Conservation (phyloP, 2,113 vertebrate genomes). For the Rutilus rutilus region DNA sequence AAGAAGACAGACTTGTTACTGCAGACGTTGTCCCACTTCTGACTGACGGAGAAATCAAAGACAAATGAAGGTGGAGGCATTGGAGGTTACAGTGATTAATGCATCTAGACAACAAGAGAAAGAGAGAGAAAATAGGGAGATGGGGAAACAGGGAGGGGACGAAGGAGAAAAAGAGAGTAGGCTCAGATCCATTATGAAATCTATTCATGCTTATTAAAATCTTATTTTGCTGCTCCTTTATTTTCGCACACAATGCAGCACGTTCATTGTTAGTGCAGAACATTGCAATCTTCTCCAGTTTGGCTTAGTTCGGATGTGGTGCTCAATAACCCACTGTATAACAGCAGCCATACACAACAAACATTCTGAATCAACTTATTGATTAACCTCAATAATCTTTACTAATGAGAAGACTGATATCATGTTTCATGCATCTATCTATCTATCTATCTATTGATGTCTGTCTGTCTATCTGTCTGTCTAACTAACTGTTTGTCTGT, state of each 20-base stretch:
- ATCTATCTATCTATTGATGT: not conserved
- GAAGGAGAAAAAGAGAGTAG: not conserved
- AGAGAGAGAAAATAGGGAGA: not conserved
- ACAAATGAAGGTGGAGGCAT: slow-evolving; percentile 75
- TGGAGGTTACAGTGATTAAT: slow-evolving; percentile 72
- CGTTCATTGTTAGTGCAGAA: slow-evolving; percentile 19
- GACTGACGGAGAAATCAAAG: slow-evolving; percentile 63
- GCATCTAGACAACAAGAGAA: slow-evolving; percentile 63
- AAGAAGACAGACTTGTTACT: slow-evolving; percentile 50
- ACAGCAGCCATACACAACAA: not conserved
- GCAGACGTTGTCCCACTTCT: slow-evolving; percentile 69
- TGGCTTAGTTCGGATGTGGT: not conserved
- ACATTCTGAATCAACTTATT: slow-evolving; percentile 2
- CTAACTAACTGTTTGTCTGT: not conserved
- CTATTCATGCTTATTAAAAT: slow-evolving; percentile 32
- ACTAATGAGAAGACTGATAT: not conserved
- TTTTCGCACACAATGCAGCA: slow-evolving; percentile 19
- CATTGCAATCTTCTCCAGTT: slow-evolving; percentile 11
- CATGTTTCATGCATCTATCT: not conserved
- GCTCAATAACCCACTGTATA: not conserved
- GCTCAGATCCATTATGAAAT: slow-evolving; percentile 25
- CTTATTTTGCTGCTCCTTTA: slow-evolving; percentile 21
- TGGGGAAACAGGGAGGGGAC: not conserved
- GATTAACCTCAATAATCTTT: not conserved
- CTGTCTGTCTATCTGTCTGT: not conserved